Conservation (phyloP, 2,113 vertebrate genomes). For the Cebus imitator region DNA sequence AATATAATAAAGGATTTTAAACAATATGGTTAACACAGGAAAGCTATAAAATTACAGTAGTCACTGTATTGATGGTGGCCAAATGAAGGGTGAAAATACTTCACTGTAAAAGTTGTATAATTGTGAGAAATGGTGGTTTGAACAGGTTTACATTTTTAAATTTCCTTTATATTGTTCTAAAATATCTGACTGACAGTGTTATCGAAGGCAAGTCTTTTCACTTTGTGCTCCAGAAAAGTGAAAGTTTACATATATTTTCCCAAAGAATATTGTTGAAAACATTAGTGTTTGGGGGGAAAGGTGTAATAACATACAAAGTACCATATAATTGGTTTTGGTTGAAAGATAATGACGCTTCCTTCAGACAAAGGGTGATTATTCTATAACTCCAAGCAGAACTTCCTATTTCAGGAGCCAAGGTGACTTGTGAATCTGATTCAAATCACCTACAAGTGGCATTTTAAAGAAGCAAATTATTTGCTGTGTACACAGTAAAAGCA, state of each 20-base stretch:
- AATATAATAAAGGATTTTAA: not conserved
- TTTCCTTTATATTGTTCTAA: not conserved
- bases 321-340: not conserved
- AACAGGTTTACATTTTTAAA: not conserved
- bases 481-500: not conserved
- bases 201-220: not conserved
- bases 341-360: not conserved
- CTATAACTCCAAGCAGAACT: not conserved
- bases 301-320: not conserved
- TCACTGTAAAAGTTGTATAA: not conserved
- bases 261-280: not conserved
- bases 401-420: not conserved
- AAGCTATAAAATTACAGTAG: not conserved
- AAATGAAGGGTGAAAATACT: not conserved
- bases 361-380: not conserved
- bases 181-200: not conserved
- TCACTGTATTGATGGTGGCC: not conserved
- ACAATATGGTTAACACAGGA: not conserved
- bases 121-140: not conserved
- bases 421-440: not conserved
- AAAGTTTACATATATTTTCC: not conserved
- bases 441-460: not conserved
- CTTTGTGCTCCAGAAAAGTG: slow-evolving; percentile 24
- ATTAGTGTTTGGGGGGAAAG: not conserved
- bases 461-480: slow-evolving; percentile 24